Evolutionary conservation across 2,888 invertebrate genomes (phyloP), one percentile per base, ranked within the genome.

Genomic region (Gasteruption jaculator): DNA sequence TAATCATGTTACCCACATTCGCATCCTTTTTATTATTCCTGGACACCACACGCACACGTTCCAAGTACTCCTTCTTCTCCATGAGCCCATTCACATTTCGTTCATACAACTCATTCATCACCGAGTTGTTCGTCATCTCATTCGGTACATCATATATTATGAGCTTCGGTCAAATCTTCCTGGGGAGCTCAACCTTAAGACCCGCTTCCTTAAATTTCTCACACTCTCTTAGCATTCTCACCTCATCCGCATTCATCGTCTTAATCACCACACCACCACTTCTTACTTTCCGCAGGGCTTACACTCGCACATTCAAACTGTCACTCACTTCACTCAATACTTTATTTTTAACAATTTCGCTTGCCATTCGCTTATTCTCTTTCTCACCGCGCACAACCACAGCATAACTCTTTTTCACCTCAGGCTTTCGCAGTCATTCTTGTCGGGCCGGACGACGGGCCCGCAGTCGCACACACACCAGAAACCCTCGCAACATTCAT

Each of bases 281-380:
- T 4, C 24, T 27, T 10, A 10, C 15, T 19, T 32, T 33, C 6
- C 39, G 12, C 5, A 39, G 11, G 2, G n/a, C 12, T 32, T 14
- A 5, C 29, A 39, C 39, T 37, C 25, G 12, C 22, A 39, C 35
- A n/a, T n/a, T n/a, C n/a, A n/a, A n/a, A n/a, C n/a, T n/a, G n/a
- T n/a, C n/a, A n/a, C n/a, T n/a, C n/a, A n/a, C n/a, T n/a, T n/a
- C n/a, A n/a, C n/a, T n/a, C n/a, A n/a, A n/a, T n/a, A n/a, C n/a
- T n/a, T n/a, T n/a, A n/a, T n/a, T n/a, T n/a, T n/a, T n/a, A n/a
- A n/a, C n/a, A n/a, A n/a, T n/a, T n/a, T n/a, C n/a, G n/a, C n/a
- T n/a, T n/a, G n/a, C n/a, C n/a, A n/a, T n/a, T n/a, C n/a, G n/a
- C n/a, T n/a, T n/a, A n/a, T n/a, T n/a, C n/a, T n/a, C n/a, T n/a